Percentiles rank a stretch among this genome's conserved stretches.
Evolutionary conservation across 2,113 vertebrate genomes (phyloP).

Genomic region (Gymnobelideus leadbeateri): DNA sequence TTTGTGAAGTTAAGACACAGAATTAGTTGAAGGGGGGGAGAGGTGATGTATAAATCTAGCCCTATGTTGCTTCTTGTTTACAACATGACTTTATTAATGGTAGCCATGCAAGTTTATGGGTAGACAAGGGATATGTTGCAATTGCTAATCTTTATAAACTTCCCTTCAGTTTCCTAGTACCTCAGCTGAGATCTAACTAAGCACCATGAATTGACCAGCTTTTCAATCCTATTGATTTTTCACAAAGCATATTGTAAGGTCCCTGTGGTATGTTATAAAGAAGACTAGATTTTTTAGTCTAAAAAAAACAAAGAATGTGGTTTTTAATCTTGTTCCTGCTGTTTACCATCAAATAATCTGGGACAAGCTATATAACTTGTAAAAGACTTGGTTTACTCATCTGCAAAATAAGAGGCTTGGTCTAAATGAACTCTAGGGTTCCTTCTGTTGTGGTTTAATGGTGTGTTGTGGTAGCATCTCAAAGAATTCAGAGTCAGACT

Average conservation of each 20-base stretch:
- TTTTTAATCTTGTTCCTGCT: not conserved
- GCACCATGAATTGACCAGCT: not conserved
- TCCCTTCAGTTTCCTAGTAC: not conserved
- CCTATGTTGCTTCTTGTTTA: not conserved
- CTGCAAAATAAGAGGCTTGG: not conserved
- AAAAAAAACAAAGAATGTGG: not conserved
- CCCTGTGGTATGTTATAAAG: not conserved
- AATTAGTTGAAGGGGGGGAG: not conserved
- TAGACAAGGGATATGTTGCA: not conserved
- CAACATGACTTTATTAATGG: not conserved
- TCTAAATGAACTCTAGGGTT: not conserved
- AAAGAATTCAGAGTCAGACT: no score
- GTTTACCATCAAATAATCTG: not conserved
- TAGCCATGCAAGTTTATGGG: not conserved
- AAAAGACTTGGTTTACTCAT: not conserved
- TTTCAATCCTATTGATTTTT: not conserved
- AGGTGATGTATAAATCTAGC: not conserved
- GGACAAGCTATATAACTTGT: not conserved
- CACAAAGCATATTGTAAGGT: not conserved
- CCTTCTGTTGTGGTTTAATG: not conserved
- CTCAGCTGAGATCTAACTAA: not conserved
- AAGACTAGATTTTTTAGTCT: not conserved
- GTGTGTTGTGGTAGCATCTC: no score
- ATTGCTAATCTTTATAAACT: not conserved
- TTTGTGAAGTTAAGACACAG: not conserved